Base-by-base conservation (phyloP, 2,888 invertebrate species). In the Molorchus minor region DNA sequence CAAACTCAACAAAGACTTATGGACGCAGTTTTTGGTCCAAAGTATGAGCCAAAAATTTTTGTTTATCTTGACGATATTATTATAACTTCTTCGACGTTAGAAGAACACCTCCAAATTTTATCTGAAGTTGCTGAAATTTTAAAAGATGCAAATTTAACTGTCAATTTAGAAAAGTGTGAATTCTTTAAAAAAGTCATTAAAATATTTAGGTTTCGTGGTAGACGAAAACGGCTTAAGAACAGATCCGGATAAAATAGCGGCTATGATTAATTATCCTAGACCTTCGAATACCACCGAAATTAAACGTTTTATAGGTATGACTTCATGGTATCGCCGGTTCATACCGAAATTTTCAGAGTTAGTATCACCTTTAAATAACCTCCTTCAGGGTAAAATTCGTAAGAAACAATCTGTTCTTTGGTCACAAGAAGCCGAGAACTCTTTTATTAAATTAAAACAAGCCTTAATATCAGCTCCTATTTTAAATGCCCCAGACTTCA, bases 401-500 rank as follows among this genome's bases (percentile, higher is more conserved):
- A 40, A 41, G 16, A 41, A 21, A n/a, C 47, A 29, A 33, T 13
- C 12, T 3, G 12, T 35, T 35, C 12, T 35, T 35, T 35, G 35
- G 35, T 35, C 35, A 35, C 13, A 35, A 3, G 3, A 35, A 7
- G 12, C 3, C 35, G 35, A 35, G 15, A 12, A 35, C 2, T 12
- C 7, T 12, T 35, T 35, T 7, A 35, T 25, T 15, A 12, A 51
- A 36, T 60, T 65, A 10, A 67, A 68, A 36, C 17, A 44, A n/a
- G 19, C 20, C 7, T 54, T 66, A n/a, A 40, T 47, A 25, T 55
- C 47, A 2, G 56, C 65, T n/a, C 65, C 71, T n/a, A 57, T 74
- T 13, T 29, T 74, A 13, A n/a, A 58, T 2, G 12, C n/a, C 12
- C 35, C 35, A 3, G 35, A 35, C n/a, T 35, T 35, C n/a, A 7